A percentile compares a stretch with the other conserved stretches of the same genome.
Evolutionary conservation across 2,888 invertebrate genomes (phyloP).

Genomic region (Lobophora halterata): DNA sequence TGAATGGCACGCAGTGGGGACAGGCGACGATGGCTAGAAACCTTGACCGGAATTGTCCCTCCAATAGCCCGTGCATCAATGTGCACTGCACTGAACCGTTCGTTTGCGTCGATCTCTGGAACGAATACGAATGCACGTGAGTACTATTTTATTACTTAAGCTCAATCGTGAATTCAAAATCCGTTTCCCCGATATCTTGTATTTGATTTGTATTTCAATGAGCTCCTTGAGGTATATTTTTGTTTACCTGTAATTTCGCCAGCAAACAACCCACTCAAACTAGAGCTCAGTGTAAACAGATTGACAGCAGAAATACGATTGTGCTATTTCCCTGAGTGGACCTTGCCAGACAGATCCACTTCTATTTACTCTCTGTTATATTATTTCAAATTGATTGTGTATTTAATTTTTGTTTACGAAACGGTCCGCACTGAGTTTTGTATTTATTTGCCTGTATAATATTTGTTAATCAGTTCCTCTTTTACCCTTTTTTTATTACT

Average conservation of each 20-base stretch:
- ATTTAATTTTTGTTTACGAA: conserved; percentile 32
- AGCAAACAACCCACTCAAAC: conserved; percentile 9
- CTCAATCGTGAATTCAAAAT: neutral
- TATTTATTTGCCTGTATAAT: conserved; percentile 26
- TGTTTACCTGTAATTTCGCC: conserved; percentile 17
- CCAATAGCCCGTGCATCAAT: conserved; percentile 96
- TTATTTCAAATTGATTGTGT: conserved; percentile 8
- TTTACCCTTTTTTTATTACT: too few relatives aligned
- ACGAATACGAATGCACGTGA: conserved; percentile 99
- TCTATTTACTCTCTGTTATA: conserved; percentile 14
- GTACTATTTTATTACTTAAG: conserved; percentile 64
- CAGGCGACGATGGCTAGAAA: conserved; percentile 97
- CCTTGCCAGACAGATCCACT: conserved; percentile 9
- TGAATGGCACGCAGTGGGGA: conserved; percentile 97
- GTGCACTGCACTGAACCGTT: conserved; percentile 96
- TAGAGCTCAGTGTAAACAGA: conserved; percentile 1
- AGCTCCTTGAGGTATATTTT: conserved; percentile 2
- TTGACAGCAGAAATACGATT: conserved; percentile 11
- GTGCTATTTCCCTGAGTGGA: conserved; percentile 2
- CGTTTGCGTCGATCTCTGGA: conserved; percentile 98
- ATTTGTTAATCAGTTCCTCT: conserved; percentile 10
- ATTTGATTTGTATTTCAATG: conserved; percentile 2
- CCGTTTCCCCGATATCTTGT: too few relatives aligned
- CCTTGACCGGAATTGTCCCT: conserved; percentile 94
- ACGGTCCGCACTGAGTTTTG: conserved; percentile 61